Evolutionary conservation across 2,797 vertebrate species (phyloP), one percentile per base, ranked within the genome.

Genomic region (Clarias platycephalus): DNA sequence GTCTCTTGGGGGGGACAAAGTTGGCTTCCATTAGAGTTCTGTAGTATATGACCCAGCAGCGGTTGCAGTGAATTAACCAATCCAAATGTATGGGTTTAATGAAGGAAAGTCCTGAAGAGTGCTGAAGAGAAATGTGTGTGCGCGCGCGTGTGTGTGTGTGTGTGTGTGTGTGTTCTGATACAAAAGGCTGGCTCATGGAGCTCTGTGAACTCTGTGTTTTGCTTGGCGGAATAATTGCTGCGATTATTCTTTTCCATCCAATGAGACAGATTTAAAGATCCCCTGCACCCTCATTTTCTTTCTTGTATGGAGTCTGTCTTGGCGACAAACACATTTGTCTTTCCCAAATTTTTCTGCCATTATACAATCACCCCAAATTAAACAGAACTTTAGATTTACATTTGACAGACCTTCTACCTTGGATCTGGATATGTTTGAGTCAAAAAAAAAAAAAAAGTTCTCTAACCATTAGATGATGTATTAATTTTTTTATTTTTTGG

Each of bases 401-500:
- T 12, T 66, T 22, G 60, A 80, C 76, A 63, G 58, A 79, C 58
- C 62, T 66, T 79, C 40, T 20, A 49, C 8, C 37, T 28, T 64
- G n/a, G 24, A 49, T 15, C 60, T 80, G 77, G 60, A 28, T 79
- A 49, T 44, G 77, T 53, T 53, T 28, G 60, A 40, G 5, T 40
- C 31, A 37, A 37, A 37, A 37, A 37, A 37, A 37, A 34, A 34
- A 34, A 12, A 49, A 49, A 49, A 49, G 2, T 80, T 49, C 40
- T 66, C 9, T 80, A 44, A 66, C 15, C 18, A 53, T 66, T 5
- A 31, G 26, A 53, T 53, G 40, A 80, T 10, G 77, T 92, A 90
- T 93, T 92, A 93, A 88, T 93, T 92, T 91, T 93, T 86, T 93
- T 93, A 92, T 91, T 93, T 86, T 91, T 53, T n/a, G 3, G 4